A percentile compares a stretch with the other conserved stretches of the same genome.
phyloP scores from a whole-genome alignment of 2,888 invertebrate genomes.

The Gastrophysa polygoni region DNA sequence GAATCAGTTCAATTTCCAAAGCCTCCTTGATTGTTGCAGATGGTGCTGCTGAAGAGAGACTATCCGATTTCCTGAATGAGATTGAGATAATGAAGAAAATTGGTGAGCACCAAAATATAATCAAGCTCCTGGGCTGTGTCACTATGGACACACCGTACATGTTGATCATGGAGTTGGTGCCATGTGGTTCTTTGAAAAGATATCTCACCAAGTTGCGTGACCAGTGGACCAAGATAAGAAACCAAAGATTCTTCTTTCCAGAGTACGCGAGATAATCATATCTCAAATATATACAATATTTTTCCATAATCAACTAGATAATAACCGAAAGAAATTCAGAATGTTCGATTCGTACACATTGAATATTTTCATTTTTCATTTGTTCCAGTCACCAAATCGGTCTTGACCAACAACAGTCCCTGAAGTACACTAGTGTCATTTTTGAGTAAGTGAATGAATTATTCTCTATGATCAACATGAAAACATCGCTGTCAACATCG shows the following conservation, averaged over 20 bases:
- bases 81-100: conserved; percentile 79
- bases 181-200: conserved; percentile 75
- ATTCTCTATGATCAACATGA: too few species aligned
- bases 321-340: too few species aligned
- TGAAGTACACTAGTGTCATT: conserved; percentile 21
- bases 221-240: conserved; percentile 45
- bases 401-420: background rate
- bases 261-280: too few species aligned
- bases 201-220: conserved; percentile 63
- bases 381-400: background rate
- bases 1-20: background rate
- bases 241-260: conserved; percentile 38
- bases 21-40: conserved; percentile 48
- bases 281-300: too few species aligned
- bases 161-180: conserved; percentile 79
- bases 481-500: too few species aligned
- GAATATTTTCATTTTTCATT: too few species aligned
- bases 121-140: conserved; percentile 76
- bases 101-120: conserved; percentile 71
- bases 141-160: conserved; percentile 71
- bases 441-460: conserved; percentile 28
- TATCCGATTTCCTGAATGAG: conserved; percentile 76
- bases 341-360: too few species aligned
- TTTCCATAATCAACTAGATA: too few species aligned
- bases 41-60: conserved; percentile 64